Evolutionary conservation across 2,888 invertebrate species (phyloP).

Genomic region (Sminthurinus aureus): DNA sequence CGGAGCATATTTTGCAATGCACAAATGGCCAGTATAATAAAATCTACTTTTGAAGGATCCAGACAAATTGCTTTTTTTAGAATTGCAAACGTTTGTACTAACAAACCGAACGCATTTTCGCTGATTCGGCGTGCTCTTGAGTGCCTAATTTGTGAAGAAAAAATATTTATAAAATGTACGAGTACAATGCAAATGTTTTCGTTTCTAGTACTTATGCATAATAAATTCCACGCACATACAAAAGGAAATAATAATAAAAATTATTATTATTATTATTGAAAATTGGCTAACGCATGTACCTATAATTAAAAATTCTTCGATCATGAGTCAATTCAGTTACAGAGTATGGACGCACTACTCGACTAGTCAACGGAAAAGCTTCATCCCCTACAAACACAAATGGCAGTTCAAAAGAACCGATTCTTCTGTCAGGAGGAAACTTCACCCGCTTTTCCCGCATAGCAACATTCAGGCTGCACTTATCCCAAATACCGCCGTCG

Average conservation of each 20-base stretch:
- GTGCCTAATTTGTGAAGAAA: too few relatives aligned
- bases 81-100: background rate
- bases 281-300: too few relatives aligned
- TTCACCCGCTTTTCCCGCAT: too few relatives aligned
- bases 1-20: background rate
- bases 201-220: too few relatives aligned
- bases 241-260: too few relatives aligned
- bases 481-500: too few relatives aligned
- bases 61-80: background rate
- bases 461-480: too few relatives aligned
- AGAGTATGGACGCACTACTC: background rate
- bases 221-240: too few relatives aligned
- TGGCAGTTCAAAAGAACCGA: background rate
- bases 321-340: background rate
- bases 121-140: background rate
- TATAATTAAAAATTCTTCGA: background rate
- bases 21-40: background rate
- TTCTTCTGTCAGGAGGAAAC: background rate
- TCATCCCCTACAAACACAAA: background rate
- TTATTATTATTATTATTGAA: too few relatives aligned
- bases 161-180: too few relatives aligned
- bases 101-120: background rate
- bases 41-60: background rate
- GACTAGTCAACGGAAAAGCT: background rate
- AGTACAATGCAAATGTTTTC: too few relatives aligned